A percentile compares a stretch with the other conserved stretches of the same genome.
Conservation (phyloP, 2,797 vertebrate genomes). For the Oreochromis grahami region DNA sequence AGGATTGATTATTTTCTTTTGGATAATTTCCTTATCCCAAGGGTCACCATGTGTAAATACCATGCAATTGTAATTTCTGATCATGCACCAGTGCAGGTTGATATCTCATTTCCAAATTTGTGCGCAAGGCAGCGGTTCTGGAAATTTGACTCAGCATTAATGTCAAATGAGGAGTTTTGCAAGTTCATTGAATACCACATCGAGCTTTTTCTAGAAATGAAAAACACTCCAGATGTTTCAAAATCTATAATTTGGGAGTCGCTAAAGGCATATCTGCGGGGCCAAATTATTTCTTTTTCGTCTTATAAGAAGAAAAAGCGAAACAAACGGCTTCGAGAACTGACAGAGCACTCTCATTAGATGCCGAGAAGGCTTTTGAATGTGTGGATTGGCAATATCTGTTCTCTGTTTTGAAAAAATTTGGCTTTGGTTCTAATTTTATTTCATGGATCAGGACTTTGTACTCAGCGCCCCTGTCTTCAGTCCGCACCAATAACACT, state of each 20-base stretch:
- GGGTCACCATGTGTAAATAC: not conserved
- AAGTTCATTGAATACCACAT: not conserved
- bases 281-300: not conserved
- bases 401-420: too few species aligned
- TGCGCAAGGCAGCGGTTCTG: not conserved
- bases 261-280: not conserved
- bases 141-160: not conserved
- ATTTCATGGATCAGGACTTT: too few species aligned
- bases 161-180: not conserved
- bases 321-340: fast-evolving
- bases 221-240: not conserved
- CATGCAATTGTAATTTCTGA: not conserved
- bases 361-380: too few species aligned
- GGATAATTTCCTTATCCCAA: not conserved
- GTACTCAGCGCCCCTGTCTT: too few species aligned
- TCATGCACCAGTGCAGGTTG: not conserved
- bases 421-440: too few species aligned
- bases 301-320: not conserved
- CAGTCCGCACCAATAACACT: too few species aligned
- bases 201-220: not conserved
- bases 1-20: not conserved
- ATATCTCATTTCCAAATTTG: not conserved
- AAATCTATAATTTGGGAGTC: not conserved
- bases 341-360: not conserved
- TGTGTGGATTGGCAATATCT: too few species aligned